phyloP scores from a whole-genome alignment of 92 coral and sea anemone genomes.

The Palythoa grandiflora region DNA sequence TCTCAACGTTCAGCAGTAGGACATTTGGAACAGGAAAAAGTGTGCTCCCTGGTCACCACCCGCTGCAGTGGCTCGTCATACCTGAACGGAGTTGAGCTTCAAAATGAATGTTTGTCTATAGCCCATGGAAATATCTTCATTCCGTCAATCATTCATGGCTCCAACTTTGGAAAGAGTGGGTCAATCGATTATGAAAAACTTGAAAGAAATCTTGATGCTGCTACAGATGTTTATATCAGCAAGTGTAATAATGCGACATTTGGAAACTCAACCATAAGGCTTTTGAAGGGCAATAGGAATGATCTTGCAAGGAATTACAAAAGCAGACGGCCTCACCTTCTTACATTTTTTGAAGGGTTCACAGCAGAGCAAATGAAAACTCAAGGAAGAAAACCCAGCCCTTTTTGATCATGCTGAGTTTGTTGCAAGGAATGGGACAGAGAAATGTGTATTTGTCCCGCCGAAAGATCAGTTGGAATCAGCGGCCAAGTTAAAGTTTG shows the following conservation, averaged over 20 bases:
- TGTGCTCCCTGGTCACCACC: constrained; percentile 65
- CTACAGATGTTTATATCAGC: constrained; percentile 24
- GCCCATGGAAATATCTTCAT: constrained; percentile 51
- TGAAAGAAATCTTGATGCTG: constrained; percentile 34
- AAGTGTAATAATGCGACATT: constrained; percentile 7
- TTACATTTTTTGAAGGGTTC: not conserved
- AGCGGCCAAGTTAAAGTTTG: constrained; percentile 51
- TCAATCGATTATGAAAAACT: constrained; percentile 43
- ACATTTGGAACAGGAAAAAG: constrained; percentile 62
- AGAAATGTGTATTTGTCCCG: constrained; percentile 33
- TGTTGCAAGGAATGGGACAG: constrained; percentile 35
- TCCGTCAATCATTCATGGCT: constrained; percentile 60
- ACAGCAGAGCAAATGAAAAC: not conserved
- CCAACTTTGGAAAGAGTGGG: constrained; percentile 49
- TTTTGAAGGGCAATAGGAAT: not conserved
- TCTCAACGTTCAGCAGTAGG: too few relatives aligned
- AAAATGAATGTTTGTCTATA: constrained; percentile 56
- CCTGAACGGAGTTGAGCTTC: constrained; percentile 65
- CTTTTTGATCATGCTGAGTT: constrained; percentile 20
- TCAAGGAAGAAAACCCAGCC: constrained; percentile 3
- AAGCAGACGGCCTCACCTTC: not conserved
- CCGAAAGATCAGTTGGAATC: constrained; percentile 44
- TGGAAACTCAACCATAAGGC: not conserved
- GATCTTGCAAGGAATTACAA: constrained; percentile 3
- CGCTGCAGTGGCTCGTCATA: constrained; percentile 66